phyloP scores from a whole-genome alignment of 1,140 invertebrate genomes.

The Acromyrmex heyeri region DNA sequence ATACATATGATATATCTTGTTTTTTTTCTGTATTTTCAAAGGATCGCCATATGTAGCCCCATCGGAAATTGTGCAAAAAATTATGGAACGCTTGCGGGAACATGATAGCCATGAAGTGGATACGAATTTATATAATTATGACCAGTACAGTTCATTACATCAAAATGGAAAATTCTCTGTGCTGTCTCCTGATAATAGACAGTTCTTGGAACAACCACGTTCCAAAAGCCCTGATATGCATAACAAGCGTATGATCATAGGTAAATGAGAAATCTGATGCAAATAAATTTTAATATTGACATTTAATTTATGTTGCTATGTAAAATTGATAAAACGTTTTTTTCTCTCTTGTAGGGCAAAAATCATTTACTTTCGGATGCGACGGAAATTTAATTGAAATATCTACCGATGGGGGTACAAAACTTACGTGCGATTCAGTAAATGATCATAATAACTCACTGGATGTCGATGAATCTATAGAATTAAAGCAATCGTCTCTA shows the following conservation, averaged over 20 bases:
- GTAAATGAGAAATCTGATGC: slow-evolving; percentile 70
- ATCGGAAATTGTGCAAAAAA: slow-evolving; percentile 88
- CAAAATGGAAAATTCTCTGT: slow-evolving; percentile 82
- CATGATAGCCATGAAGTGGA: slow-evolving; percentile 85
- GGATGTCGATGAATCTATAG: slow-evolving; percentile 9
- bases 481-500: slow-evolving; percentile 46
- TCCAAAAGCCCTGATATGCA: slow-evolving; percentile 86
- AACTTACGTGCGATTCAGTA: slow-evolving; percentile 10
- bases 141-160: slow-evolving; percentile 70
- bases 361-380: slow-evolving; percentile 86
- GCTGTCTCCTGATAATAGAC: slow-evolving; percentile 87
- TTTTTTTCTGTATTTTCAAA: slow-evolving; percentile 69
- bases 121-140: slow-evolving; percentile 71
- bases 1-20: slow-evolving; percentile 24
- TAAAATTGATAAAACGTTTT: not conserved
- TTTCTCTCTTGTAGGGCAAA: slow-evolving; percentile 83
- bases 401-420: slow-evolving; percentile 60
- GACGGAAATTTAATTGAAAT: slow-evolving; percentile 87
- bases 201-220: slow-evolving; percentile 87
- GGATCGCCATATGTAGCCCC: slow-evolving; percentile 87
- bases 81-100: slow-evolving; percentile 88
- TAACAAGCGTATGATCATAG: slow-evolving; percentile 86
- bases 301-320: slow-evolving; percentile 6
- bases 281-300: slow-evolving; percentile 4
- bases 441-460: not conserved